These are phyloP conservation scores for Agriopis aurantiaria DNA, from an alignment of 2,888 invertebrate species.

Conservation along the genomic window DNA sequence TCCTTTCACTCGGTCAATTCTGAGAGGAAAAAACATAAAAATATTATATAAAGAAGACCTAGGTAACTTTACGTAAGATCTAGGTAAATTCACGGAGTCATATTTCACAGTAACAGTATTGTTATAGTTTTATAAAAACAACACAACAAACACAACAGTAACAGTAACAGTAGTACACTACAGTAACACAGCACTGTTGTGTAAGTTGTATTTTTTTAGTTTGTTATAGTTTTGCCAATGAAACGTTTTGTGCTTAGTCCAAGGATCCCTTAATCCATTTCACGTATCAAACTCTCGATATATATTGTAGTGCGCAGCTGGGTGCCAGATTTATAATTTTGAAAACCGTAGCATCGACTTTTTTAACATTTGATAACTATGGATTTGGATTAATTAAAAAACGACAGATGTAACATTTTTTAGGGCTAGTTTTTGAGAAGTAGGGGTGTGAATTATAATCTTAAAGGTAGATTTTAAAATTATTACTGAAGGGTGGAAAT, in stretches of 20 bases:
- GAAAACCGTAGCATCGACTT: slow-evolving; percentile 66
- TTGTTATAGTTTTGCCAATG: too few species aligned
- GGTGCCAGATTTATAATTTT: slow-evolving; percentile 68
- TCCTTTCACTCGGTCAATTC: too few species aligned
- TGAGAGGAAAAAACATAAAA: too few species aligned
- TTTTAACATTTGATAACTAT: slow-evolving; percentile 65
- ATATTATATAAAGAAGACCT: too few species aligned
- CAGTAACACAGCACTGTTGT: too few species aligned
- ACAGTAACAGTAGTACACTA: too few species aligned
- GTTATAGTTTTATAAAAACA: too few species aligned
- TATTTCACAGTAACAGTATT: too few species aligned
- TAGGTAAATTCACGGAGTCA: too few species aligned
- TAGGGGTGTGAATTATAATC: background rate
- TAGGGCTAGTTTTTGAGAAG: slow-evolving; percentile 32
- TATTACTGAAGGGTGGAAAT: background rate
- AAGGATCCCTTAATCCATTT: slow-evolving; percentile 50
- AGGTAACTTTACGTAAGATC: too few species aligned
- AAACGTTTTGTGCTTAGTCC: background rate
- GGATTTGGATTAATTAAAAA: slow-evolving; percentile 62
- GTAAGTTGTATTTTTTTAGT: too few species aligned
- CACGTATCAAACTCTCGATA: slow-evolving; percentile 63
- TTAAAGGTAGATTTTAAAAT: background rate
- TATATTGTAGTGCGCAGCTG: slow-evolving; percentile 66
- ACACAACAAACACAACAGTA: too few species aligned
- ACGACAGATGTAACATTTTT: slow-evolving; percentile 56